These are phyloP conservation scores for Pteruthius melanotis DNA, from an alignment of 2,113 vertebrate genomes.

Conservation along the genomic window DNA sequence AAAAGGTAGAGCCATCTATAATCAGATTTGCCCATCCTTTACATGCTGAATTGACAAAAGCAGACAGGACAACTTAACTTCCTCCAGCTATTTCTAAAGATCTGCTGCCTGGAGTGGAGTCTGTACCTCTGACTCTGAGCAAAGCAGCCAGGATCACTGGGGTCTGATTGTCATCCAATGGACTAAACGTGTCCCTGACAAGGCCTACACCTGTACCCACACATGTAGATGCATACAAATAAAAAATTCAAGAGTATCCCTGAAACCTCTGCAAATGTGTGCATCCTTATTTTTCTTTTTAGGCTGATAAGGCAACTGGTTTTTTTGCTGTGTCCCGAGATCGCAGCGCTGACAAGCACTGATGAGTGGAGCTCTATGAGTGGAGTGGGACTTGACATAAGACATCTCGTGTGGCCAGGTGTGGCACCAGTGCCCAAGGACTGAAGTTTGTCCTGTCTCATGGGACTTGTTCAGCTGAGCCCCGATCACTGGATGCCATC, in stretches of 20 bases:
- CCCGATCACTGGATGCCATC: not conserved
- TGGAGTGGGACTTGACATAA: not conserved
- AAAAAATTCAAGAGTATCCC: not conserved
- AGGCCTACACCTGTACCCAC: not conserved
- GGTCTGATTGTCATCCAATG: not conserved
- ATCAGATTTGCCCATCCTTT: not conserved
- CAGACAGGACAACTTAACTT: rapidly evolving
- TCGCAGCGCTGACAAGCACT: not conserved
- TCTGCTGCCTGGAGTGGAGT: not conserved
- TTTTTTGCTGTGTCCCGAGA: not conserved
- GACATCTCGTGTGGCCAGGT: rapidly evolving
- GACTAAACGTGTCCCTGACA: not conserved
- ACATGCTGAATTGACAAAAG: not conserved
- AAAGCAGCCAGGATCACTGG: not conserved
- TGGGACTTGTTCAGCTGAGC: not conserved
- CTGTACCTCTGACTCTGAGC: not conserved
- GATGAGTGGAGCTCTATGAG: rapidly evolving
- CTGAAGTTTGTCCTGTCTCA: not conserved
- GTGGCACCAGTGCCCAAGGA: not conserved
- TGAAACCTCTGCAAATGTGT: not conserved
- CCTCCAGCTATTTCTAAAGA: not conserved
- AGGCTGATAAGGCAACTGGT: not conserved
- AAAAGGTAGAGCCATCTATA: not conserved
- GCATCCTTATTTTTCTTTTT: not conserved
- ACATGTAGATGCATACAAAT: not conserved